phyloP scores from a whole-genome alignment of 2,797 vertebrate genomes.

The Coendou prehensilis region DNA sequence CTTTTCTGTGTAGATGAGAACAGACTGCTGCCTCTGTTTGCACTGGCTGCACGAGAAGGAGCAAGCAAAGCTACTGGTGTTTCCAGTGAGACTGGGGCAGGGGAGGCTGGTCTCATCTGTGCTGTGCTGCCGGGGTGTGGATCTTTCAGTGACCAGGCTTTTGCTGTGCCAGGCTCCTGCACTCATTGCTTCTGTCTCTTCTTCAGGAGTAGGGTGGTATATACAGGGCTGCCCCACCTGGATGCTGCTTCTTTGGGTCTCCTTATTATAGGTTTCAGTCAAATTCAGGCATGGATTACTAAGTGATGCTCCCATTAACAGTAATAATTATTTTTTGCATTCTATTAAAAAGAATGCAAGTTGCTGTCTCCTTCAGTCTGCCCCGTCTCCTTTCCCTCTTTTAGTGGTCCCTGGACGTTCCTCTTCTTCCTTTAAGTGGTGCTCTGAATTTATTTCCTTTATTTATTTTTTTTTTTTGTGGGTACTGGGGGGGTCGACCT shows the following conservation, averaged over 20 bases:
- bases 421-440: slow-evolving; percentile 33
- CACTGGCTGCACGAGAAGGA: not conserved
- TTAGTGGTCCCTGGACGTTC: not conserved
- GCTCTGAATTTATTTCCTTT: not conserved
- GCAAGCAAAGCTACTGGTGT: not conserved
- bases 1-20: not conserved
- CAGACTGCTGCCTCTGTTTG: not conserved
- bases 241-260: not conserved
- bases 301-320: not conserved
- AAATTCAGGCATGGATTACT: not conserved
- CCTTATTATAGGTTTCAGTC: slow-evolving; percentile 25
- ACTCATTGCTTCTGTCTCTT: not conserved
- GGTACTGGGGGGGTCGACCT: no score
- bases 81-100: not conserved
- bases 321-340: not conserved
- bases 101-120: not conserved
- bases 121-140: not conserved
- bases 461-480: no score
- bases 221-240: not conserved
- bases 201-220: not conserved
- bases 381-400: not conserved
- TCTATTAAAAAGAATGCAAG: not conserved
- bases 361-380: not conserved
- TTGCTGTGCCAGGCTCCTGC: not conserved
- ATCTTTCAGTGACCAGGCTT: not conserved